A percentile compares a stretch with the other conserved stretches of the same genome.
Evolutionary conservation across 2,797 vertebrate genomes (phyloP).

Genomic region (Graptemys geographica): DNA sequence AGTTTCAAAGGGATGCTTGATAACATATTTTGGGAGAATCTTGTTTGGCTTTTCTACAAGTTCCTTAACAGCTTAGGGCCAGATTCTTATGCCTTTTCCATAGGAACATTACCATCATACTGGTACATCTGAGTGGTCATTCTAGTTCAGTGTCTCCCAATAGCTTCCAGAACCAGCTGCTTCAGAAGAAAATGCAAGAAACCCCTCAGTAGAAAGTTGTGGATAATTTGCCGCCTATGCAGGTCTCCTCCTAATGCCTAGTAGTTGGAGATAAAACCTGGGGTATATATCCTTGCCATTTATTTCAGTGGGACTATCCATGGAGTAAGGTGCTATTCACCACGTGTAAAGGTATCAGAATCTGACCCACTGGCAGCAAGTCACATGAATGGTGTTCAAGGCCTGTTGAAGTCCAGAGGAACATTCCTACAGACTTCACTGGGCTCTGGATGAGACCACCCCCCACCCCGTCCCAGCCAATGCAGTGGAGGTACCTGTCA

Average conservation of each 20-base stretch:
- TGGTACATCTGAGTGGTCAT: neutral
- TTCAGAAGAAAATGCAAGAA: conserved; percentile 10
- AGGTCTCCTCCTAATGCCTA: conserved; percentile 11
- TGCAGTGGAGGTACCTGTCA: neutral
- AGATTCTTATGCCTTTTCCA: neutral
- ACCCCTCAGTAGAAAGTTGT: neutral
- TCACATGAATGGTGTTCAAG: neutral
- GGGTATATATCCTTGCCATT: neutral
- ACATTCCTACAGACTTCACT: conserved; percentile 5
- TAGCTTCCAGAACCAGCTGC: conserved; percentile 2
- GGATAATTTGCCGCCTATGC: neutral
- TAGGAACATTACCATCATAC: neutral
- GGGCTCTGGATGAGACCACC: neutral
- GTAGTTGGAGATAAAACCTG: neutral
- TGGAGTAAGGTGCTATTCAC: conserved; percentile 16
- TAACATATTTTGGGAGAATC: conserved; percentile 20
- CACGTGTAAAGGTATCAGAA: conserved; percentile 42
- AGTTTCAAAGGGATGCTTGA: conserved; percentile 3
- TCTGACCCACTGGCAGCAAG: neutral
- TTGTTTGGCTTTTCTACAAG: conserved; percentile 1
- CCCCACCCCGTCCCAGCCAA: neutral
- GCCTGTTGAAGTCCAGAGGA: neutral
- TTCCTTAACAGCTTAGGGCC: neutral
- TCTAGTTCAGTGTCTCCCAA: neutral
- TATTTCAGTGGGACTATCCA: conserved; percentile 22